These are phyloP conservation scores for Tethya wilhelma DNA, from an alignment of 37 sponge, comb jelly and placozoan species.

Conservation along the genomic window DNA sequence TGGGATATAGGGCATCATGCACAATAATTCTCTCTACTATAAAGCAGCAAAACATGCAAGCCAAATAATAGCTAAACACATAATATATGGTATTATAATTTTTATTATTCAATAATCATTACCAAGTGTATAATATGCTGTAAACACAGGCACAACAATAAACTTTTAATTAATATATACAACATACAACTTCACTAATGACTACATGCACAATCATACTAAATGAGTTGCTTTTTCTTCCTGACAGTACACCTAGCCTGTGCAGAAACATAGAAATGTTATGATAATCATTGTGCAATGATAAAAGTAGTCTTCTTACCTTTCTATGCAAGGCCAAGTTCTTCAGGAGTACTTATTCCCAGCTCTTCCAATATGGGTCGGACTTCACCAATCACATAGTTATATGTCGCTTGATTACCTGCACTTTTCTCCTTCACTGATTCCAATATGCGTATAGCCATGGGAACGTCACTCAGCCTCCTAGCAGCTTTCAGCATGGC, in stretches of 20 bases:
- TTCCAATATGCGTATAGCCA: conserved; percentile 90
- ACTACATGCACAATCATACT: too few species aligned
- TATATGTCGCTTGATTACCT: conserved; percentile 76
- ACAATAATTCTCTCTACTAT: too few species aligned
- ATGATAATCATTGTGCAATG: neutral
- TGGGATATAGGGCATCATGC: too few species aligned
- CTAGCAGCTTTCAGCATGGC: conserved; percentile 86
- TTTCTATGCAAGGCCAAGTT: conserved; percentile 82
- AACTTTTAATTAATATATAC: too few species aligned
- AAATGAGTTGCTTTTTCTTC: too few species aligned
- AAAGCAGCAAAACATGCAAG: too few species aligned
- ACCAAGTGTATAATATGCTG: too few species aligned
- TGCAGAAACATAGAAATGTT: neutral
- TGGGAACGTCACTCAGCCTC: conserved; percentile 82
- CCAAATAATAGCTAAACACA: too few species aligned
- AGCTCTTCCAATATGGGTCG: conserved; percentile 87
- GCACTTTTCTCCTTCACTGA: conserved; percentile 86
- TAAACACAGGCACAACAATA: too few species aligned
- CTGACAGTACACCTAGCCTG: neutral
- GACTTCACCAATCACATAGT: conserved; percentile 70
- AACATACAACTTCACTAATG: too few species aligned
- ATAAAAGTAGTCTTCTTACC: neutral
- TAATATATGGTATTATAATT: too few species aligned
- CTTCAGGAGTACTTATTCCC: conserved; percentile 92
- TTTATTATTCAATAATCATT: too few species aligned